Base-by-base conservation (phyloP, 2,797 vertebrate species). In the Orientallactaga sibirica region DNA sequence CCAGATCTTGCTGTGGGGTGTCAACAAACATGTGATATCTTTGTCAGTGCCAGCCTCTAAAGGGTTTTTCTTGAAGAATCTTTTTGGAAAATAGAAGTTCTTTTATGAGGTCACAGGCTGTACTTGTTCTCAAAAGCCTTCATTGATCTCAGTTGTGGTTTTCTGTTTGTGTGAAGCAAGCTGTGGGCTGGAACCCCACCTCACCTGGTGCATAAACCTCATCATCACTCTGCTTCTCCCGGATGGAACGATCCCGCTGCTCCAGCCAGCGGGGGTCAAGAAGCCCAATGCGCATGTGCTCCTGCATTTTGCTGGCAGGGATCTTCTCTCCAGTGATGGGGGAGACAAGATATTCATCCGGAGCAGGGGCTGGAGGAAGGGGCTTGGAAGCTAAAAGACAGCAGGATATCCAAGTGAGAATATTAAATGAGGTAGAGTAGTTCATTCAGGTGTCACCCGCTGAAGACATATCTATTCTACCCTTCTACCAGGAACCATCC, bases 291-390 rank as follows among this genome's bases (percentile, higher is more conserved):
- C 99, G 99, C 99, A 99, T 99, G 97, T 99, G 99, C 86, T 99
- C 99, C 95, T 99, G 99, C 99, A 99, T 99, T 97, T 99, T 99
- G 97, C 99, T 99, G 97, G 99, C 99, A 7, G 98, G 99, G 92
- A 99, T 99, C 97, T 99, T 99, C 98, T 99, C 99, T 25, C 99
- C 99, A 33, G 99, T 99, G 96, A 99, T 99, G 89, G 99, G 99
- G 29, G 99, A 99, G 94, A 99, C 99, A 2, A 99, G 99, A 96
- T 99, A 99, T 85, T 99, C 99, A 71, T 99, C 99, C 0, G 98
- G 98, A 92, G 98, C 95, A 0, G 98, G 93, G 9, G 99, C 94
- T 0, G 99, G 98, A 4, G 99, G 98, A 88, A 98, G 98, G 0
- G 99, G 98, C 96, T 99, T 99, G 87, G 99, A 99, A 79, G 99